These are phyloP conservation scores for Leptopilina syphax DNA, from an alignment of 2,888 invertebrate species.

Conservation along the genomic window DNA sequence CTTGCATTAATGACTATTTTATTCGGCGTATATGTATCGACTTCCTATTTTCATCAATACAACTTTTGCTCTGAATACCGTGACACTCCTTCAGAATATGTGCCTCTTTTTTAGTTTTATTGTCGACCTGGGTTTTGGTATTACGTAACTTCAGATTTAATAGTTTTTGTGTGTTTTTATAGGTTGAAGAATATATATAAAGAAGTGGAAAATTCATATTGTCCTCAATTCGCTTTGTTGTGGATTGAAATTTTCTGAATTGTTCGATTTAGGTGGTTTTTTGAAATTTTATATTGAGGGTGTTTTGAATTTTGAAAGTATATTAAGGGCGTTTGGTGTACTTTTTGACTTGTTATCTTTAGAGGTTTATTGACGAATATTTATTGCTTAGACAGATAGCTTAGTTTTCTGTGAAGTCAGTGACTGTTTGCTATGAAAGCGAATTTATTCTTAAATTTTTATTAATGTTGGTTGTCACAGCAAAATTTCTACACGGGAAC, in stretches of 20 bases:
- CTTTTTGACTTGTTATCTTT: no score
- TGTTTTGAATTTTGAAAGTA: no score
- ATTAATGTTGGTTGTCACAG: no score
- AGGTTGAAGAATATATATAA: background rate
- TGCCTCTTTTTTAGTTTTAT: background rate
- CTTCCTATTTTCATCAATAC: conserved; percentile 26
- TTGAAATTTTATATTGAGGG: no score
- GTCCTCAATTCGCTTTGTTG: background rate
- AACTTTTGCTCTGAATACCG: conserved; percentile 17
- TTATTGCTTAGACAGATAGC: no score
- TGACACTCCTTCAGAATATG: conserved; percentile 31
- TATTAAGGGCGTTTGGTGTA: no score
- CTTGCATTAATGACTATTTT: conserved; percentile 59
- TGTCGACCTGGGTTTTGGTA: background rate
- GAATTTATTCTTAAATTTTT: no score
- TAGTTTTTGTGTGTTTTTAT: background rate
- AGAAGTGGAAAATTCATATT: background rate
- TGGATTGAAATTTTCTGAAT: background rate
- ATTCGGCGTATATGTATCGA: conserved; percentile 40
- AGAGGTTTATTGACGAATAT: no score
- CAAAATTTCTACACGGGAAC: no score
- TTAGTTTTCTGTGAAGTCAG: no score
- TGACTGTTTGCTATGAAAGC: no score
- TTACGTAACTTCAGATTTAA: background rate
- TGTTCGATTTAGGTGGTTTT: no score